Base-by-base conservation (phyloP, 2,113 vertebrate species). In the Mugil cephalus region DNA sequence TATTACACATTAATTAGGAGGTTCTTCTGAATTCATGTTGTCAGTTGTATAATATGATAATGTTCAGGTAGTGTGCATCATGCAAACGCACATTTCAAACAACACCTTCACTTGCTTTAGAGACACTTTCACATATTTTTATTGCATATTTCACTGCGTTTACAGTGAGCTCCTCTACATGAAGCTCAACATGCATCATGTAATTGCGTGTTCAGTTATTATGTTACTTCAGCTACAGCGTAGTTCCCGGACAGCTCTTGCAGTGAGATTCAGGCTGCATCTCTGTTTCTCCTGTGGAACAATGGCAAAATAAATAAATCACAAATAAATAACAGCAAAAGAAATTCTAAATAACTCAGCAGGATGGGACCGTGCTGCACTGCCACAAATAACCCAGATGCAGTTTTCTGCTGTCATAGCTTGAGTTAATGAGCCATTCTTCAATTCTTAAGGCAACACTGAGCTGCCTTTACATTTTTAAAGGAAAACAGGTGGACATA, bases 341-440 rank as follows among this genome's bases (percentile, higher is more conserved):
- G n/a, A n/a, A n/a, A 8, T 12, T 35, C 18, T 63, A 39, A 68
- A 48, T 46, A 58, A 47, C 30, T 10, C 8, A 13, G 60, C 69
- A 80, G 59, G 69, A 69, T 58, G 47, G 18, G 63, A n/a, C 1
- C 8, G 3, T n/a, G 67, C 66, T 58, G 69, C 58, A 19, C 10
- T 7, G 17, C 67, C 54, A 69, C 30, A 62, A 69, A 83, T 35
- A 74, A 30, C 18, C 45, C 1, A 14, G 34, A 62, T 58, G 58
- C 47, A 65, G 30, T 55, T 78, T 61, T 61, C 15, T 7, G 5
- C 70, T 72, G 78, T 74, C 66, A 64, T 0, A 18, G 15, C 30
- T 15, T 19, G 58, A 42, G 79, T 82, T 82, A 82, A 88, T 82
- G 56, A 80, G 75, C 40, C 62, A 47, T 46, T 74, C 5, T 76